A percentile compares a stretch with the other conserved stretches of the same genome.
Evolutionary conservation across 2,888 invertebrate species (phyloP).

Genomic region (Tetragonisca angustula): DNA sequence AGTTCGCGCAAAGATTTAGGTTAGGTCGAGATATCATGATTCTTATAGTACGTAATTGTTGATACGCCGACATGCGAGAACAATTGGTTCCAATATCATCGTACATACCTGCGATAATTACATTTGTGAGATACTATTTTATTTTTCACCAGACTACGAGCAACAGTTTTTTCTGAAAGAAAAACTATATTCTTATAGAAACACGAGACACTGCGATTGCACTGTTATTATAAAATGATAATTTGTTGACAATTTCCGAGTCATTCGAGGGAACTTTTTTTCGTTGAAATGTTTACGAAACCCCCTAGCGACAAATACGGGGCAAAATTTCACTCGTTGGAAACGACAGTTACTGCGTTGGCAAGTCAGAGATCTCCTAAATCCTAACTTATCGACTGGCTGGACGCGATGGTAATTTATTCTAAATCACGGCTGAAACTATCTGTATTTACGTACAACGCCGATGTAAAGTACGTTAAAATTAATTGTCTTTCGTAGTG

Average conservation of each 20-base stretch:
- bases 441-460: not conserved
- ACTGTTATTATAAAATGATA: not conserved
- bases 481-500: not conserved
- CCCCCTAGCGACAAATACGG: slow-evolving; percentile 77
- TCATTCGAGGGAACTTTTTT: not conserved
- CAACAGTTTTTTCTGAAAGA: not conserved
- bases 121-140: not conserved
- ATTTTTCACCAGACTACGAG: not conserved
- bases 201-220: not conserved
- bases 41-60: not conserved
- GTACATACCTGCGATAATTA: not conserved
- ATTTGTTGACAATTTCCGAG: not conserved
- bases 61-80: not conserved
- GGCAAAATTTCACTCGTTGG: slow-evolving; percentile 72
- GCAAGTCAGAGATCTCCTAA: slow-evolving; percentile 81
- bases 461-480: not conserved
- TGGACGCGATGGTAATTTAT: slow-evolving; percentile 56
- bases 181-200: not conserved
- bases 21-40: not conserved
- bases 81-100: not conserved
- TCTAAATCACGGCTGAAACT: slow-evolving; percentile 23
- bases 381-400: slow-evolving; percentile 77
- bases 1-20: no score
- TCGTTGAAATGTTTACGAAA: slow-evolving; percentile 27
- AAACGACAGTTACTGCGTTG: slow-evolving; percentile 74